These are phyloP conservation scores for Origma solitaria DNA, from an alignment of 2,113 vertebrate species.

Conservation along the genomic window DNA sequence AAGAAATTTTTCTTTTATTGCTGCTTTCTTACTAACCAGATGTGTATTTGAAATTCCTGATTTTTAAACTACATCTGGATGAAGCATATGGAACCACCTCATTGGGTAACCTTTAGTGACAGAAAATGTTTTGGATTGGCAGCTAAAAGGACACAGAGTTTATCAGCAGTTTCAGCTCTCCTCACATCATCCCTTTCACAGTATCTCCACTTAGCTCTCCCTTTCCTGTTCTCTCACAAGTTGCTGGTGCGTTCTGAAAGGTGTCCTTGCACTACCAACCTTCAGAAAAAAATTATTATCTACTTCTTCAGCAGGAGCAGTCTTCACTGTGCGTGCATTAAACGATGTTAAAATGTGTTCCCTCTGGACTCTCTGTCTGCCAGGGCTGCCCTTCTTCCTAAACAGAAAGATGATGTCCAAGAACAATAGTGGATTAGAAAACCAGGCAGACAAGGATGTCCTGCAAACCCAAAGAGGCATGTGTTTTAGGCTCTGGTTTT, in stretches of 20 bases:
- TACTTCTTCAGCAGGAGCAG: neutral
- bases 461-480: neutral
- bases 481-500: neutral
- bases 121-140: neutral
- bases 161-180: neutral
- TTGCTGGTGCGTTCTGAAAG: neutral
- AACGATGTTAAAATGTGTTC: neutral
- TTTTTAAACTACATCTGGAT: slow-evolving; percentile 1
- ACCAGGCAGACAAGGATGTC: neutral
- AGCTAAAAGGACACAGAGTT: neutral
- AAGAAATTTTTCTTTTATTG: neutral
- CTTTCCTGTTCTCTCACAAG: neutral
- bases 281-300: neutral
- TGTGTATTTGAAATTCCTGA: neutral
- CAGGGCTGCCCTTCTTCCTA: neutral
- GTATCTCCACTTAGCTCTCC: neutral
- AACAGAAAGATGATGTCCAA: neutral
- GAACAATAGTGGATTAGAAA: neutral
- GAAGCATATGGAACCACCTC: neutral
- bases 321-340: accelerated
- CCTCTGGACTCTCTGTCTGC: neutral
- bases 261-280: neutral
- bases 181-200: neutral
- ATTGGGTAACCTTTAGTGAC: neutral
- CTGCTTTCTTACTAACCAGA: neutral